phyloP scores from a whole-genome alignment of 2,888 invertebrate genomes.

The Polietes domitor region DNA sequence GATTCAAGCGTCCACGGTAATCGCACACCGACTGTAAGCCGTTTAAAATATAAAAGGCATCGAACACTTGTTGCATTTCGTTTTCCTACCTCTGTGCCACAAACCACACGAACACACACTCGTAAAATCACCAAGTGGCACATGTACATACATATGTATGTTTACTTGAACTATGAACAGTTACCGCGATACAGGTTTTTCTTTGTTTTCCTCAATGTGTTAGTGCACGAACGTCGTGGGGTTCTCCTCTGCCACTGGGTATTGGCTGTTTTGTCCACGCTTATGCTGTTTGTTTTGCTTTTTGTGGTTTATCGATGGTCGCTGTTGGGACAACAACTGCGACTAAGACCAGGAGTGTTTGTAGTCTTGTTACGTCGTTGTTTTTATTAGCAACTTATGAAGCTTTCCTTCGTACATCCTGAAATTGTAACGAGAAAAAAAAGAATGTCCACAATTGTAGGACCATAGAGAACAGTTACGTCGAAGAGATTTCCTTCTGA shows the following conservation, averaged over 20 bases:
- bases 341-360: background rate
- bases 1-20: constrained; percentile 25
- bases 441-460: background rate
- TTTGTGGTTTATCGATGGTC: constrained; percentile 55
- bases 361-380: constrained; percentile 45
- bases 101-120: background rate
- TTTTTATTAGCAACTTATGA: constrained; percentile 57
- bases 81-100: constrained; percentile 15
- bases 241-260: constrained; percentile 39
- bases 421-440: background rate
- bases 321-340: constrained; percentile 4
- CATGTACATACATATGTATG: no score
- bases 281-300: constrained; percentile 62
- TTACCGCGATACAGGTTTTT: constrained; percentile 51
- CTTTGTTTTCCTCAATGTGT: background rate
- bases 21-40: constrained; percentile 40
- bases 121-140: no score
- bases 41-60: constrained; percentile 43
- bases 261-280: constrained; percentile 64
- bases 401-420: constrained; percentile 28
- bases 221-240: background rate
- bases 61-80: constrained; percentile 62
- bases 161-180: constrained; percentile 37
- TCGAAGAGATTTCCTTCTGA: background rate
- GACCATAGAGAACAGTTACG: background rate